Evolutionary conservation across 2,888 invertebrate species (phyloP).

Genomic region (Cephus runcator): DNA sequence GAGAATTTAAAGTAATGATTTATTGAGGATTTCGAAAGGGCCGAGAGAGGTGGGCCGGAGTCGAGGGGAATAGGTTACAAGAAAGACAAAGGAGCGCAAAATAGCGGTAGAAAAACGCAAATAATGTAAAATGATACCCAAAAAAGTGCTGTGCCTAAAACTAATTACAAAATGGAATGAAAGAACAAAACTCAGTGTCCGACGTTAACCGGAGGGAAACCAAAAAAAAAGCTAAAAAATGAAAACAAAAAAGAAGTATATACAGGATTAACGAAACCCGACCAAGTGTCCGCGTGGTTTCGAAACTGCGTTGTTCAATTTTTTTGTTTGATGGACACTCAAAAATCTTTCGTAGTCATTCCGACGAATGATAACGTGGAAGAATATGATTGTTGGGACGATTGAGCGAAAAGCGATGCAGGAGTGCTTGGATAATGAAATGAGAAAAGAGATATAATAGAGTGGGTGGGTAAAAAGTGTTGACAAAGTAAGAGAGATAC

Average conservation of each 20-base stretch:
- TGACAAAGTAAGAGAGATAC: neutral
- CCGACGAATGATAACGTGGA: slow-evolving; percentile 19
- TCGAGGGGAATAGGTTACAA: neutral
- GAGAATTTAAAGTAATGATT: neutral
- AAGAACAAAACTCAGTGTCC: neutral
- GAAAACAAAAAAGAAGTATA: slow-evolving; percentile 13
- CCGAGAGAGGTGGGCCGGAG: neutral
- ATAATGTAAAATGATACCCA: neutral
- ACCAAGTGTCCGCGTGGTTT: slow-evolving; percentile 16
- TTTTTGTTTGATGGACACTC: slow-evolving; percentile 18
- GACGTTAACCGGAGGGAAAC: slow-evolving; percentile 7
- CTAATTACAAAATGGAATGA: slow-evolving; percentile 13
- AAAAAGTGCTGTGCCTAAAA: slow-evolving; percentile 37
- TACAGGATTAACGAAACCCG: slow-evolving; percentile 11
- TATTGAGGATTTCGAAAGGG: neutral
- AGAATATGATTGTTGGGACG: neutral
- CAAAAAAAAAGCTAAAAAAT: neutral
- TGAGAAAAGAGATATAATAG: neutral
- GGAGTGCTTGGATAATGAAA: neutral
- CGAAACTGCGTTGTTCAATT: slow-evolving; percentile 18
- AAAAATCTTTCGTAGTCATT: slow-evolving; percentile 33
- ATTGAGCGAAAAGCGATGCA: neutral
- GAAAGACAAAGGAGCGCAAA: slow-evolving; percentile 1
- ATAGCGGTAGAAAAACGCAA: neutral
- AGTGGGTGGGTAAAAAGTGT: neutral